phyloP scores from a whole-genome alignment of 2,888 invertebrate genomes.

The Chloroclysta siterata region DNA sequence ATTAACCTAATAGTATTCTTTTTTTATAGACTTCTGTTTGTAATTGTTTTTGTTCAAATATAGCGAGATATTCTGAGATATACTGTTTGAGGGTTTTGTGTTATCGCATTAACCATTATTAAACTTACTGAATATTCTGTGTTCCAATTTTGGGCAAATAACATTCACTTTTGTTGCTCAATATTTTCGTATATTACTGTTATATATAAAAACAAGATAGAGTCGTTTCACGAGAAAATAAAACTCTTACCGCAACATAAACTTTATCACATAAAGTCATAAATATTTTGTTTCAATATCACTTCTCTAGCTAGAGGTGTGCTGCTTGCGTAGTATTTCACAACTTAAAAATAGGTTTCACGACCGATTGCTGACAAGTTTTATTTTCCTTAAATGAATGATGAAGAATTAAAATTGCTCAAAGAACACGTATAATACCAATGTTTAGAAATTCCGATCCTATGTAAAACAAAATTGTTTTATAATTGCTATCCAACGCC shows the following conservation, averaged over 20 bases:
- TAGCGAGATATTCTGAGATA: too few relatives aligned
- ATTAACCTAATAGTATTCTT: conserved; percentile 44
- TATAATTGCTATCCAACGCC: conserved; percentile 45
- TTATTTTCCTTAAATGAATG: neutral
- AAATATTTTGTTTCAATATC: conserved; percentile 77
- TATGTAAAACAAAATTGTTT: conserved; percentile 41
- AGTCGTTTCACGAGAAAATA: conserved; percentile 70
- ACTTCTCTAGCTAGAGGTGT: conserved; percentile 57
- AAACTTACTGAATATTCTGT: conserved; percentile 11
- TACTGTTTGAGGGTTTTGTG: too few relatives aligned
- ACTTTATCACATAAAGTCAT: conserved; percentile 77
- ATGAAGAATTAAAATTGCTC: neutral
- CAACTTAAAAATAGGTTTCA: conserved; percentile 9
- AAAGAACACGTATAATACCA: conserved; percentile 16
- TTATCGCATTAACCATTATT: neutral
- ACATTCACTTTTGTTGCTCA: conserved; percentile 57
- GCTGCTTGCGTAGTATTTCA: conserved; percentile 41
- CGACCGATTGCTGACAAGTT: neutral
- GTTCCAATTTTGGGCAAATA: conserved; percentile 21
- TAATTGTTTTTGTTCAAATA: conserved; percentile 20
- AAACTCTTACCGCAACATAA: conserved; percentile 79
- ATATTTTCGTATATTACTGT: conserved; percentile 50
- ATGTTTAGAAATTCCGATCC: conserved; percentile 26
- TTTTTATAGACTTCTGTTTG: conserved; percentile 23
- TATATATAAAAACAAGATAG: conserved; percentile 54